These are phyloP conservation scores for Microcebus griseorufus DNA, from an alignment of 2,113 vertebrate species.

Conservation along the genomic window DNA sequence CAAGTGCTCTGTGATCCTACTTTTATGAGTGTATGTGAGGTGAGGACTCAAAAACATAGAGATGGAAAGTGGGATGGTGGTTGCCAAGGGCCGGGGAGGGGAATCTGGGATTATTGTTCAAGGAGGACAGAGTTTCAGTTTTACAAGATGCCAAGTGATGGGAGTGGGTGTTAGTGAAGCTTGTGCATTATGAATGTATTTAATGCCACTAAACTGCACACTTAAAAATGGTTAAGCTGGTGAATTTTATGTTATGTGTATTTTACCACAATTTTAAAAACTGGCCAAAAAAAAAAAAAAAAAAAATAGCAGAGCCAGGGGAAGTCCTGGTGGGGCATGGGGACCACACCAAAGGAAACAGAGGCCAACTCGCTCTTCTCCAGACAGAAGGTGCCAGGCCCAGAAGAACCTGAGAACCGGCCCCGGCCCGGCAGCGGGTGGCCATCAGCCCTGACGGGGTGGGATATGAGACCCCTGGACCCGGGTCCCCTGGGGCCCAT, in stretches of 20 bases:
- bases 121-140: background rate
- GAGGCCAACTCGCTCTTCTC: background rate
- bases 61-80: background rate
- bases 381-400: background rate
- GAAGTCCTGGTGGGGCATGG: background rate
- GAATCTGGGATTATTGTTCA: background rate
- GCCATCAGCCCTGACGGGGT: background rate
- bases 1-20: background rate
- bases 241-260: background rate
- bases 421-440: background rate
- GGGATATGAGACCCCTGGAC: background rate
- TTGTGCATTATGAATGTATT: background rate
- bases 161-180: background rate
- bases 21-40: background rate
- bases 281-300: too few relatives aligned
- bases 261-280: constrained; percentile 13
- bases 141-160: background rate
- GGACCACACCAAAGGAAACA: background rate
- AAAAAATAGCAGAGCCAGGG: background rate
- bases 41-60: background rate
- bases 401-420: background rate
- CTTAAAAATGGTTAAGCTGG: background rate
- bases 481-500: constrained; percentile 32
- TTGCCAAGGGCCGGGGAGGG: background rate
- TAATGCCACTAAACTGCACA: background rate